Evolutionary conservation across 2,113 vertebrate species (phyloP).

Genomic region (Mustela nigripes): DNA sequence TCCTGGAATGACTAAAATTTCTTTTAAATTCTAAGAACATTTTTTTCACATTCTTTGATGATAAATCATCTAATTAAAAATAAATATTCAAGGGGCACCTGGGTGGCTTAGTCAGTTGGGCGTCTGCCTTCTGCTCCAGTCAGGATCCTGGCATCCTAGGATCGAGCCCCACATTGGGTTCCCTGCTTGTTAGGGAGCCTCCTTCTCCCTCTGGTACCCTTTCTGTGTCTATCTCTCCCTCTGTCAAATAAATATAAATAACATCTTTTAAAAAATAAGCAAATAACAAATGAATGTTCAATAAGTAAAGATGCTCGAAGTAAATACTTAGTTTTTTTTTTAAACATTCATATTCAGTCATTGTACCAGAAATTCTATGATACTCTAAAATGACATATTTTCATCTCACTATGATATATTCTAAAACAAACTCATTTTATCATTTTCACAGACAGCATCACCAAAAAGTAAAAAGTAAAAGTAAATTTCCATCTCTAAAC

Average conservation of each 20-base stretch:
- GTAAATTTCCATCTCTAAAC: neutral
- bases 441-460: neutral
- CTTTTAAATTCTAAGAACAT: neutral
- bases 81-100: neutral
- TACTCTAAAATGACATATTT: conserved; percentile 1
- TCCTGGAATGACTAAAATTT: neutral
- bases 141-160: no score
- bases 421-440: neutral
- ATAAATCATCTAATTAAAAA: neutral
- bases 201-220: no score
- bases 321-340: neutral
- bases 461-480: neutral
- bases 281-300: neutral
- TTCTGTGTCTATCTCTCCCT: no score
- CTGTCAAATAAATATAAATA: no score
- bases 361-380: neutral
- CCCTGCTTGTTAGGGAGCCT: no score
- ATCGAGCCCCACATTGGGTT: no score
- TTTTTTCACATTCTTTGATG: neutral
- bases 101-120: no score
- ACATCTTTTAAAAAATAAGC: no score
- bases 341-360: neutral
- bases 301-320: neutral
- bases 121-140: no score
- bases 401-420: neutral